Percentiles rank a stretch among this genome's conserved stretches.
Evolutionary conservation across 1,140 invertebrate genomes (phyloP).

Genomic region (Meloidogyne hapla): DNA sequence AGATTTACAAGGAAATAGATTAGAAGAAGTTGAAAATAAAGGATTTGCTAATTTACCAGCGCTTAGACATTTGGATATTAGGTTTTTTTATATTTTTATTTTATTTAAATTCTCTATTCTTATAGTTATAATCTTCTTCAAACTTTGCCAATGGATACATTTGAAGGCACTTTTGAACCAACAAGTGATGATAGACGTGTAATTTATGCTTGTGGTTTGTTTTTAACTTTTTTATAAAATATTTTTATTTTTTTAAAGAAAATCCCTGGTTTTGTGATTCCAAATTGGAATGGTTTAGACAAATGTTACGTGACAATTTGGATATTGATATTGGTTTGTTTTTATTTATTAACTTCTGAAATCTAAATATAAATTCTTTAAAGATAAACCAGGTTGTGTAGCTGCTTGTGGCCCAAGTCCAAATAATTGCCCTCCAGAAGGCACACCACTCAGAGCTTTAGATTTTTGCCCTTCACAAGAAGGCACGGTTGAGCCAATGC

Average conservation of each 20-base stretch:
- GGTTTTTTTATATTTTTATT: constrained; percentile 31
- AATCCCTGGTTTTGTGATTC: constrained; percentile 63
- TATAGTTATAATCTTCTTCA: constrained; percentile 62
- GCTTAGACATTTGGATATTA: constrained; percentile 62
- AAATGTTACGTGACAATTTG: constrained; percentile 58
- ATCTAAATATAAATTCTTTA: no score
- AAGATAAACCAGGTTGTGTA: constrained; percentile 62
- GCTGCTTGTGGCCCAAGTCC: constrained; percentile 47
- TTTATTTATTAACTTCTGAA: no score
- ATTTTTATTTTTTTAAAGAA: constrained; percentile 34
- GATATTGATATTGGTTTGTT: constrained; percentile 57
- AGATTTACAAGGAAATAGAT: constrained; percentile 61
- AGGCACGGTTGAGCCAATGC: constrained; percentile 45
- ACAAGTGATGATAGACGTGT: constrained; percentile 60
- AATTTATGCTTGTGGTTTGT: constrained; percentile 61
- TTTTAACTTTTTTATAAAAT: constrained; percentile 4
- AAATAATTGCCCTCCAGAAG: constrained; percentile 58
- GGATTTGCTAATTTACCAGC: constrained; percentile 62
- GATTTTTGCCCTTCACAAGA: constrained; percentile 48
- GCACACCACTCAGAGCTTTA: constrained; percentile 54
- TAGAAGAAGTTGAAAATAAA: constrained; percentile 55
- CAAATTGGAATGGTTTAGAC: constrained; percentile 62
- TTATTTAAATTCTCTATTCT: background rate
- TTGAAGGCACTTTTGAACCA: constrained; percentile 56
- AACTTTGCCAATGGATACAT: constrained; percentile 60